Evolutionary conservation across 2,113 vertebrate genomes (phyloP).

Genomic region (Zapornia atra): DNA sequence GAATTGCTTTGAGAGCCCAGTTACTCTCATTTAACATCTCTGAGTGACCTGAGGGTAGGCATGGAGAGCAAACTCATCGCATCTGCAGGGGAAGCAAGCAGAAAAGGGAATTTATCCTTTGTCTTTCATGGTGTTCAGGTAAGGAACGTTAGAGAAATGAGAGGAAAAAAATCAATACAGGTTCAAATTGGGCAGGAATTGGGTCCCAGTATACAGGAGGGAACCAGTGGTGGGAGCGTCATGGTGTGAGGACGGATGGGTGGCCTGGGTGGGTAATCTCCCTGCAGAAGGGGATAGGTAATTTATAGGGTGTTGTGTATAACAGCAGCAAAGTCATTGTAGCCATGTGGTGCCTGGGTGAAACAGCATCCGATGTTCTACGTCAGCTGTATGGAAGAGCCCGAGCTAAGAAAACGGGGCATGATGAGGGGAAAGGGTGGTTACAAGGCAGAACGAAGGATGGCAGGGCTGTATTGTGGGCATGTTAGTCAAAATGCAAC

Average conservation of each 20-base stretch:
- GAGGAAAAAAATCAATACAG: neutral
- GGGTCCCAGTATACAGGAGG: neutral
- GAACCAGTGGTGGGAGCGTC: neutral
- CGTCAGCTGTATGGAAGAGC: rapidly evolving
- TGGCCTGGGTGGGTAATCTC: neutral
- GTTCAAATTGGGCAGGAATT: neutral
- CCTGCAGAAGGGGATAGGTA: neutral
- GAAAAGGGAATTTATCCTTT: neutral
- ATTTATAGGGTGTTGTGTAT: neutral
- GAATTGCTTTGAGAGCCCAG: neutral
- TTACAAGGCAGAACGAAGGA: neutral
- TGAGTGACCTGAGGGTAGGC: neutral
- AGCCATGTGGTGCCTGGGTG: neutral
- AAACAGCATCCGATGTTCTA: neutral
- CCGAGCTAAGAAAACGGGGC: neutral
- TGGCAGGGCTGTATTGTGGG: neutral
- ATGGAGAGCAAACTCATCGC: neutral
- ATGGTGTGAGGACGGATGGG: rapidly evolving
- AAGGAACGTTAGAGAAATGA: neutral
- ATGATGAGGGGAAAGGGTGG: neutral
- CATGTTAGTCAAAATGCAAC: rapidly evolving
- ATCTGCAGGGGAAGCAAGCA: neutral
- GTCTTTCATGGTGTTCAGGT: neutral
- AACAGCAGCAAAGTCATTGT: neutral
- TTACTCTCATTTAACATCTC: neutral